Evolutionary conservation across 2,113 vertebrate genomes (phyloP), one percentile per base, ranked within the genome.

Genomic region (Choloepus hoffmanni): DNA sequence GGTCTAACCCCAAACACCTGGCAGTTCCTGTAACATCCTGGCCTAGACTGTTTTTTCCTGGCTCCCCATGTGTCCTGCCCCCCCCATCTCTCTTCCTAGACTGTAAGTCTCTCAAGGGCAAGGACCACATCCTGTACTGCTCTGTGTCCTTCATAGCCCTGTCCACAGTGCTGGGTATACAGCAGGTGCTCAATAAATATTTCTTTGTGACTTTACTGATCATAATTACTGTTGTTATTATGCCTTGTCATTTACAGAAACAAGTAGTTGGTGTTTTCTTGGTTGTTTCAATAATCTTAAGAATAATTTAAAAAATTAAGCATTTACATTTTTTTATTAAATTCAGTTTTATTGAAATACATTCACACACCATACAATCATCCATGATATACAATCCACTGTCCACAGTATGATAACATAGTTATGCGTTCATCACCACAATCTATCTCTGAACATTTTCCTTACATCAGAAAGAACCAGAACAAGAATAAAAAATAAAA

Each of bases 151-250:
- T 90, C 40, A 43, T 10, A 60, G 73, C 89, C 79, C 72, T 4
- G 58, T 67, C 43, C 68, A 62, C 63, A 85, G 50, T 86, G 83
- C 95, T 95, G 95, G 40, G 26, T 95, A 91, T 82, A 92, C 89
- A 93, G 85, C 95, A 94, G 97, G 97, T 98, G 97, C 97, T 98
- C 86, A 98, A 97, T 98, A 98, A 98, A 98, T 85, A 67, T 58
- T 90, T 92, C 72, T 62, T 70, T 12, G 67, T 95, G 60, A 95
- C 67, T 89, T 83, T 60, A 90, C 82, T 85, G 55, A 18, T 43
- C 73, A 2, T 36, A n/a, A 19, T 76, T 58, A 45, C 23, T 33
- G 11, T 33, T 83, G 81, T 92, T 15, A 28, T 86, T 89, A 58
- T 36, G 18, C 9, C 13, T 85, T 79, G 68, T 78, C 24, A 10